Evolutionary conservation across 30 jellyfish, hydroid and myxozoan genomes (phyloP), one percentile per base, ranked within the genome.

Genomic region (Chrysaora quinquecirrha): DNA sequence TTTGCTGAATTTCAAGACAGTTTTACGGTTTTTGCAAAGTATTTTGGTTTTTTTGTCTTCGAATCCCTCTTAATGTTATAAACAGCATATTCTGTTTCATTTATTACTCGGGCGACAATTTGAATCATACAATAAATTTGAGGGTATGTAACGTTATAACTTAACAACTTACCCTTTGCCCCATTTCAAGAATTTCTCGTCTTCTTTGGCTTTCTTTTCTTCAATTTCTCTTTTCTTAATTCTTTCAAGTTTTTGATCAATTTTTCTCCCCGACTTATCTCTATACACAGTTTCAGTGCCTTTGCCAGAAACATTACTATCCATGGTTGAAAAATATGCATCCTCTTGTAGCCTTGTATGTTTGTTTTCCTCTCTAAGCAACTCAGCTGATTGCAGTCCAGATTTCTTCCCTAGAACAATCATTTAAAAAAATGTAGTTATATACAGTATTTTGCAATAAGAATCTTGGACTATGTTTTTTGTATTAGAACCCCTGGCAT

Each of bases 121-220:
- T n/a, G n/a, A n/a, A n/a, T n/a, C n/a, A n/a, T n/a, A n/a, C n/a
- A n/a, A n/a, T n/a, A n/a, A n/a, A n/a, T n/a, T n/a, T n/a, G n/a
- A n/a, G n/a, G n/a, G n/a, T n/a, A n/a, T n/a, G n/a, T n/a, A n/a
- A n/a, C n/a, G n/a, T n/a, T n/a, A n/a, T n/a, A n/a, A n/a, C n/a
- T n/a, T n/a, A n/a, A n/a, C n/a, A n/a, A 14, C 88, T 24, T 81
- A 89, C 97, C 99, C 99, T 63, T 89, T 95, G 20, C 96, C 97
- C 99, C 99, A 95, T 30, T 64, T 75, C 30, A 85, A 81, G 73
- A 67, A 86, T 77, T 81, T 69, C 30, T 63, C 92, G 48, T 63
- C 71, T 29, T 89, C 95, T 27, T 71, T 78, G 38, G 89, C 71
- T 46, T 89, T 89, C 80, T 81, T 48, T 72, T 89, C 96, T 73